These are phyloP conservation scores for Macrotrachela quadricornifera DNA, from an alignment of 1,140 invertebrate species.

Conservation along the genomic window DNA sequence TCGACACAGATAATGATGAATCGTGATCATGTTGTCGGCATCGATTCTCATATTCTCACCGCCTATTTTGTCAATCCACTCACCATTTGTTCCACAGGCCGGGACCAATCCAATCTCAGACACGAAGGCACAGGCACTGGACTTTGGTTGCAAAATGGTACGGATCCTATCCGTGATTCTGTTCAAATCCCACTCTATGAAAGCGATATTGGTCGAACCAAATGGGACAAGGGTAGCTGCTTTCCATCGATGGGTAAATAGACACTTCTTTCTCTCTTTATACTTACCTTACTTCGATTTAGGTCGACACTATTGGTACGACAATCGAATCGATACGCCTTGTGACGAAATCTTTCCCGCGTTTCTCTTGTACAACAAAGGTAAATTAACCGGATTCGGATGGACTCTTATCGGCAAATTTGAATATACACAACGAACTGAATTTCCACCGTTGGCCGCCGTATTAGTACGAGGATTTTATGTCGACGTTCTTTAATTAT, in stretches of 20 bases:
- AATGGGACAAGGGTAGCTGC: conserved; percentile 21
- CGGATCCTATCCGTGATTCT: conserved; percentile 7
- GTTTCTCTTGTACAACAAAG: conserved; percentile 21
- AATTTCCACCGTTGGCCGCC: no score
- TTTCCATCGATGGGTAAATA: conserved; percentile 22
- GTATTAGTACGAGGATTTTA: no score
- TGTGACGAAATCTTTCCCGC: conserved; percentile 18
- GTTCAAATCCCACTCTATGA: conserved; percentile 14
- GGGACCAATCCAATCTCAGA: not conserved
- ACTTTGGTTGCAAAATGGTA: conserved; percentile 10
- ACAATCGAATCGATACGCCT: conserved; percentile 16
- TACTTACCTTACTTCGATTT: not conserved
- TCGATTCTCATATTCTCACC: conserved; percentile 1
- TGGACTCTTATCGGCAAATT: no score
- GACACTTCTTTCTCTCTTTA: not conserved
- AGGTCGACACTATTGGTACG: conserved; percentile 21
- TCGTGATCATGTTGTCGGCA: not conserved
- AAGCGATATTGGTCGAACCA: conserved; percentile 11
- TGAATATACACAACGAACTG: no score
- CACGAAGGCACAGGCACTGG: conserved; percentile 8
- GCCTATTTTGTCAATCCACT: conserved; percentile 9
- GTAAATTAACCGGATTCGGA: conserved; percentile 21
- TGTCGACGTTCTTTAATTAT: no score
- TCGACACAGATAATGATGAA: not conserved
- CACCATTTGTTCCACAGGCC: not conserved